Evolutionary conservation across 2,888 invertebrate species (phyloP).

Genomic region (Agrotis segetum): DNA sequence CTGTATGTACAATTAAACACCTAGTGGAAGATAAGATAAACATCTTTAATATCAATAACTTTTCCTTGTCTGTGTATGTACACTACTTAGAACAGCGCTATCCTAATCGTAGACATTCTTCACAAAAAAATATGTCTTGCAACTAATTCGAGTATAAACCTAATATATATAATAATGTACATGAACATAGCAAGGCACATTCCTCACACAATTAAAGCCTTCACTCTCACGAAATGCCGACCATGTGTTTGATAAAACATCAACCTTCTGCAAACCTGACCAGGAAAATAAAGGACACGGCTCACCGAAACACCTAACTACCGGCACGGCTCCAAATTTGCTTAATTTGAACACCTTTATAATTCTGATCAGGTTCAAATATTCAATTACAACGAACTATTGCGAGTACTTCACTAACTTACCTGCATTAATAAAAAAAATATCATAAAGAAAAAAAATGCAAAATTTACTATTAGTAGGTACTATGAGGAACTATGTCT

Average conservation of each 20-base stretch:
- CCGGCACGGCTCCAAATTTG: slow-evolving; percentile 32
- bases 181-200: slow-evolving; percentile 91
- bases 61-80: slow-evolving; percentile 76
- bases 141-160: slow-evolving; percentile 91
- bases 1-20: slow-evolving; percentile 85
- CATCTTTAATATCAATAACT: slow-evolving; percentile 89
- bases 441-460: slow-evolving; percentile 86
- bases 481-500: slow-evolving; percentile 91
- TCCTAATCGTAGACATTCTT: slow-evolving; percentile 86
- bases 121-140: slow-evolving; percentile 90
- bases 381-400: slow-evolving; percentile 75
- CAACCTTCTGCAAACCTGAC: slow-evolving; percentile 79
- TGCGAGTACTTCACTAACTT: slow-evolving; percentile 87
- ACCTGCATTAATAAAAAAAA: slow-evolving; percentile 86
- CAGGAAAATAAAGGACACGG: slow-evolving; percentile 70
- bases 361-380: slow-evolving; percentile 70
- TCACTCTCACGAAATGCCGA: slow-evolving; percentile 83
- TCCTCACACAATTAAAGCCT: slow-evolving; percentile 90
- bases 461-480: slow-evolving; percentile 90
- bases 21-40: slow-evolving; percentile 91
- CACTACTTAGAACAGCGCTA: slow-evolving; percentile 87
- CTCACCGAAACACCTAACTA: slow-evolving; percentile 41
- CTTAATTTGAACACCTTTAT: slow-evolving; percentile 59
- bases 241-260: slow-evolving; percentile 88
- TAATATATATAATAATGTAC: slow-evolving; percentile 83